Evolutionary conservation across 2,113 vertebrate genomes (phyloP).

Genomic region (Thalassoma bifasciatum): DNA sequence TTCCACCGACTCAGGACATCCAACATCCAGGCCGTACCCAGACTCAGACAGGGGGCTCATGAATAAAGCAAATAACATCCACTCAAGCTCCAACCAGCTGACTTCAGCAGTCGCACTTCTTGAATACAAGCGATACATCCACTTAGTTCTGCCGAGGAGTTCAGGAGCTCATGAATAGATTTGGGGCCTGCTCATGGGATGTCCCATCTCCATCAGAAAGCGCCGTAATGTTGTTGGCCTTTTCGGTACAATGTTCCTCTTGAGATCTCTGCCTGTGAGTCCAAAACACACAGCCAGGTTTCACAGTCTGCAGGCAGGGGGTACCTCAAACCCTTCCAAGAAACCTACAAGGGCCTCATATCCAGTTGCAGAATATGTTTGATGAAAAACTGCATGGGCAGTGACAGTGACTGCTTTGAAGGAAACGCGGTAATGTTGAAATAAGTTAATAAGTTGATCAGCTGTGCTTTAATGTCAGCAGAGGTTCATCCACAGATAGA

Average conservation of each 20-base stretch:
- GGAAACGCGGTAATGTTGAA: slow-evolving; percentile 14
- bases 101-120: slow-evolving; percentile 52
- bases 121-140: slow-evolving; percentile 22
- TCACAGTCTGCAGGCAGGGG: background rate
- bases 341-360: slow-evolving; percentile 27
- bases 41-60: slow-evolving; percentile 39
- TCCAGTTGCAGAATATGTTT: background rate
- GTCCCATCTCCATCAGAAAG: slow-evolving; percentile 1
- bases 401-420: slow-evolving; percentile 1
- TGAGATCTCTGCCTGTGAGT: background rate
- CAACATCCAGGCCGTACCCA: slow-evolving; percentile 63
- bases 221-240: background rate
- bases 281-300: background rate
- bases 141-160: slow-evolving; percentile 23
- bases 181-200: background rate
- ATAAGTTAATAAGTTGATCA: slow-evolving; percentile 18
- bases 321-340: slow-evolving; percentile 9
- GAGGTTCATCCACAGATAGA: slow-evolving; percentile 41
- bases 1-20: slow-evolving; percentile 45
- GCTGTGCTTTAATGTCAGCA: slow-evolving; percentile 40
- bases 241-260: background rate
- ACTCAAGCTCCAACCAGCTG: slow-evolving; percentile 41
- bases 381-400: slow-evolving; percentile 10
- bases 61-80: slow-evolving; percentile 40
- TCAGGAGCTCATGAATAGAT: slow-evolving; percentile 39